Evolutionary conservation across 1,140 invertebrate genomes (phyloP).

Genomic region (Sarcophaga bullata): DNA sequence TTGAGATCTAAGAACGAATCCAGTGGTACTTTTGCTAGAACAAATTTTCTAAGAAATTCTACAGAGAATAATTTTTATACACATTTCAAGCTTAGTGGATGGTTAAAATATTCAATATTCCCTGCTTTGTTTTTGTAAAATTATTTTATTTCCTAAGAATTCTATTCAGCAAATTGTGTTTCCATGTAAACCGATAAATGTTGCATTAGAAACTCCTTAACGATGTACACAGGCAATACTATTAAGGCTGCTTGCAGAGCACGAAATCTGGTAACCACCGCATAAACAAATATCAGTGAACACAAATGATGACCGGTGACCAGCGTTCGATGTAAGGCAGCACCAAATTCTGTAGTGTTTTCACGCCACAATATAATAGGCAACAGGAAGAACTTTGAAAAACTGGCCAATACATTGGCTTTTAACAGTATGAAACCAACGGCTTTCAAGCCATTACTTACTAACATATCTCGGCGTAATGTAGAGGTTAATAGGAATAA

Average conservation of each 20-base stretch:
- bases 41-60: too few relatives aligned
- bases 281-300: constrained; percentile 55
- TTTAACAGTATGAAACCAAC: constrained; percentile 57
- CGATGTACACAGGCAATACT: constrained; percentile 38
- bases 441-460: constrained; percentile 42
- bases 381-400: constrained; percentile 67
- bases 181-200: constrained; percentile 31
- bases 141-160: too few relatives aligned
- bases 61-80: too few relatives aligned
- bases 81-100: too few relatives aligned
- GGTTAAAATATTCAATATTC: too few relatives aligned
- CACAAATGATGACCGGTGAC: constrained; percentile 58
- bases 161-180: neutral
- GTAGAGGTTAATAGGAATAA: constrained; percentile 44
- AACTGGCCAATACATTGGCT: constrained; percentile 66
- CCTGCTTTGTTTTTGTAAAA: too few relatives aligned
- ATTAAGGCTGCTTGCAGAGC: constrained; percentile 28
- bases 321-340: constrained; percentile 53
- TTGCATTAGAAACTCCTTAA: constrained; percentile 42
- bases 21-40: too few relatives aligned
- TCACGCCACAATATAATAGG: constrained; percentile 69
- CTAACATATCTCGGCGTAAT: neutral
- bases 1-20: too few relatives aligned
- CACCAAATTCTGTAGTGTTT: constrained; percentile 62
- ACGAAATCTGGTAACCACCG: constrained; percentile 25